A percentile compares a stretch with the other conserved stretches of the same genome.
phyloP scores from a whole-genome alignment of 2,888 invertebrate species.

The Pachliopta kotzebuea region DNA sequence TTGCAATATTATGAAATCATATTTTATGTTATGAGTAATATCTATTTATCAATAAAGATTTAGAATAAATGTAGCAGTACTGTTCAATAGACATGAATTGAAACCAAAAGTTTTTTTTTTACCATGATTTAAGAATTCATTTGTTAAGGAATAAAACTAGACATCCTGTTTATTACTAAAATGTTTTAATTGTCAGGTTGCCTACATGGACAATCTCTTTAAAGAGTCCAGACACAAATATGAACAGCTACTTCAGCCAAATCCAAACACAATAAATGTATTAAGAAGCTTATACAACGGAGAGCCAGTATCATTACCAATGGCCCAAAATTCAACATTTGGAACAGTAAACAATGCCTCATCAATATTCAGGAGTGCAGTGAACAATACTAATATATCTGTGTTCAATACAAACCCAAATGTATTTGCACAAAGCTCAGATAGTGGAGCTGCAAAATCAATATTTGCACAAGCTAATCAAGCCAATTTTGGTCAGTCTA shows the following conservation, averaged over 20 bases:
- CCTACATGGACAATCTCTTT: conserved; percentile 51
- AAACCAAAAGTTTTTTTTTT: no score
- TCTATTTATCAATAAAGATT: no score
- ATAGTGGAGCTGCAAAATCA: conserved; percentile 24
- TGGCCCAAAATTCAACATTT: conserved; percentile 41
- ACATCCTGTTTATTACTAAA: neutral
- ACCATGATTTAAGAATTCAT: no score
- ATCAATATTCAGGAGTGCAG: conserved; percentile 58
- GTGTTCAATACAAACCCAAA: conserved; percentile 33
- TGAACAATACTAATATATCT: conserved; percentile 42
- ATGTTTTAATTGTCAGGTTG: conserved; percentile 42
- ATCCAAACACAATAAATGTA: conserved; percentile 44
- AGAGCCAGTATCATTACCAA: conserved; percentile 45
- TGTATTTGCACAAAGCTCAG: conserved; percentile 35
- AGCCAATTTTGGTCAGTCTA: conserved; percentile 9
- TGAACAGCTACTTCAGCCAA: conserved; percentile 52
- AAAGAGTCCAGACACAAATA: conserved; percentile 54
- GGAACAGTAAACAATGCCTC: conserved; percentile 36
- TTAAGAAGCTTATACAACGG: conserved; percentile 56
- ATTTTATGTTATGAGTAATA: neutral
- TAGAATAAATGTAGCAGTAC: no score
- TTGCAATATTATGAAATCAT: conserved; percentile 28
- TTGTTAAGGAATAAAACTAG: no score
- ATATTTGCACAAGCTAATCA: conserved; percentile 29
- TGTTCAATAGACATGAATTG: no score